Conservation (phyloP, 2,113 vertebrate species). For the Hydrochoerus hydrochaeris region DNA sequence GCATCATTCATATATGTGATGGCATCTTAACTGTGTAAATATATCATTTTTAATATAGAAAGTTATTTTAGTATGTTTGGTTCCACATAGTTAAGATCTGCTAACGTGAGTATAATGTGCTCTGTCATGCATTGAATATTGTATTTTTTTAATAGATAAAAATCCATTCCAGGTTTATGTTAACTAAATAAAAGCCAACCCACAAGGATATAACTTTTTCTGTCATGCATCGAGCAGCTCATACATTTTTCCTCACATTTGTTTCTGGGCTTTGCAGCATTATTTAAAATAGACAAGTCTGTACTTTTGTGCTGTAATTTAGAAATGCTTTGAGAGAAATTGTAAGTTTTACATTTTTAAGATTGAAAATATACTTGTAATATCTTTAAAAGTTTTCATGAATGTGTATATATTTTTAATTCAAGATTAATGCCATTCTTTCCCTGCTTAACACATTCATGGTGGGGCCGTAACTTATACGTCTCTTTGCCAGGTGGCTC, state of each 20-base stretch:
- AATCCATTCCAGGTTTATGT: constrained; percentile 80
- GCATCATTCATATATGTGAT: constrained; percentile 77
- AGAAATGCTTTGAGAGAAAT: constrained; percentile 16
- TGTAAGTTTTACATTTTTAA: constrained; percentile 17
- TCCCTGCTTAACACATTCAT: not conserved
- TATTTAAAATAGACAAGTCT: constrained; percentile 37
- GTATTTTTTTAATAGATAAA: constrained; percentile 79
- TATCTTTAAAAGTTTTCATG: constrained; percentile 35
- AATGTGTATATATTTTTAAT: constrained; percentile 20
- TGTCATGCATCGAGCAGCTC: constrained; percentile 57
- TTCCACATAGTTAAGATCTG: constrained; percentile 66
- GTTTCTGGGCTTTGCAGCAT: constrained; percentile 57
- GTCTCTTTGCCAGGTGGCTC: not conserved
- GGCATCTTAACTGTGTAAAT: constrained; percentile 76
- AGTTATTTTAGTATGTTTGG: constrained; percentile 77
- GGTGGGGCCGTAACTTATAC: not conserved
- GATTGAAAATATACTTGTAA: constrained; percentile 42
- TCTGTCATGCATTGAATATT: constrained; percentile 79
- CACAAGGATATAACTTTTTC: constrained; percentile 55
- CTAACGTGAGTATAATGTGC: constrained; percentile 74
- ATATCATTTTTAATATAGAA: constrained; percentile 76
- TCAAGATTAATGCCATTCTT: constrained; percentile 31
- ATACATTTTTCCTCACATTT: constrained; percentile 63
- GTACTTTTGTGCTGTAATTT: not conserved
- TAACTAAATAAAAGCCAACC: constrained; percentile 78